Evolutionary conservation across 2,797 vertebrate genomes (phyloP).

Genomic region (Muscicapa comitata): DNA sequence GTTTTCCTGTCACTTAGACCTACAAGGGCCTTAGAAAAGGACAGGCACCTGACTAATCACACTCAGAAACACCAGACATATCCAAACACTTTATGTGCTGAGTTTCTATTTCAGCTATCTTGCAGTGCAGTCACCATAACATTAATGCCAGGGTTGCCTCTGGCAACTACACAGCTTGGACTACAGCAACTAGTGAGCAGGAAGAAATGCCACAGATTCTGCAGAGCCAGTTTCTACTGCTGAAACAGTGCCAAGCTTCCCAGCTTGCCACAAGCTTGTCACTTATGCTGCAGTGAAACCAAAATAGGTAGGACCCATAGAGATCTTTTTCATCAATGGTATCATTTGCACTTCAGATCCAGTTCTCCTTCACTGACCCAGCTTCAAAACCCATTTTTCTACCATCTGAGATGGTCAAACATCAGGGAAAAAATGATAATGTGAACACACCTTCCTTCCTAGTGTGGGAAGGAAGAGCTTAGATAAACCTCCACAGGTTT

Average conservation of each 20-base stretch:
- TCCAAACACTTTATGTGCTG: not conserved
- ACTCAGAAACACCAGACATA: not conserved
- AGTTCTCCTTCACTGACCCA: not conserved
- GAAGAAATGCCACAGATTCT: conserved; percentile 1
- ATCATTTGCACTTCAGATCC: not conserved
- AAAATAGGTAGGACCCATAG: not conserved
- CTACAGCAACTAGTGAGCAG: not conserved
- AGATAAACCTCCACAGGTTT: not conserved
- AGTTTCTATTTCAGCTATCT: not conserved
- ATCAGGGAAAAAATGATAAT: not conserved
- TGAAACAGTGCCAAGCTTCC: not conserved
- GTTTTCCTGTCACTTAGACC: not conserved
- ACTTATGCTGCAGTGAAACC: not conserved
- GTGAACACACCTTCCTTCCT: not conserved
- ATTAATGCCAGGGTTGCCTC: not conserved
- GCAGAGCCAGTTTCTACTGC: not conserved
- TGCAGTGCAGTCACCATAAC: not conserved
- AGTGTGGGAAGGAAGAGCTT: not conserved
- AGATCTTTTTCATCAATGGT: not conserved
- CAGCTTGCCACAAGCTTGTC: not conserved
- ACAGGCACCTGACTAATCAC: not conserved
- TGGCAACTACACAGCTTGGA: not conserved
- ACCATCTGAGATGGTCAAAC: not conserved
- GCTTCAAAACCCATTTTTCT: not conserved
- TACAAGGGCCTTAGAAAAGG: not conserved